These are phyloP conservation scores for Paraescarpia echinospica DNA, from an alignment of 1,140 invertebrate genomes.

Conservation along the genomic window DNA sequence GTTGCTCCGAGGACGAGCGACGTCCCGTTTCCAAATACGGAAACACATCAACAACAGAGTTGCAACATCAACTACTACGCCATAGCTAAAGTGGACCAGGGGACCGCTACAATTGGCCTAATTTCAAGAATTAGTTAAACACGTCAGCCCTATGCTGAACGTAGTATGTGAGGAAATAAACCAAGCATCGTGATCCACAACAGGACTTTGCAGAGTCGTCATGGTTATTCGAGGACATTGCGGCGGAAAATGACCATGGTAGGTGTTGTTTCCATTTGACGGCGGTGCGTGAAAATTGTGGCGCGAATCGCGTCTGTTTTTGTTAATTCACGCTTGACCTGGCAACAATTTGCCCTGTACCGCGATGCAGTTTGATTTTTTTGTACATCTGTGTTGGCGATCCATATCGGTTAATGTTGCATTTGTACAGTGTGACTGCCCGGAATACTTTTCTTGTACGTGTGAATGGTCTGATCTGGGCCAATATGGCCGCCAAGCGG, in stretches of 20 bases:
- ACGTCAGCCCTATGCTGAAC: neutral
- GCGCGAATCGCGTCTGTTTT: neutral
- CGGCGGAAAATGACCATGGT: neutral
- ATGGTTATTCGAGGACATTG: slow-evolving; percentile 5
- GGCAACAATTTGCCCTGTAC: neutral
- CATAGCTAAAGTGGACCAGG: slow-evolving; percentile 3
- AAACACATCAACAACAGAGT: neutral
- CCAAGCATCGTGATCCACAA: neutral
- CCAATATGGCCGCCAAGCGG: neutral
- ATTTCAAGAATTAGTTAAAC: slow-evolving; percentile 2
- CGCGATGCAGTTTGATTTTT: neutral
- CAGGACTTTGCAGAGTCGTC: neutral
- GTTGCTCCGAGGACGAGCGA: neutral
- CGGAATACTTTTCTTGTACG: neutral
- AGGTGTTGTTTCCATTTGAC: neutral
- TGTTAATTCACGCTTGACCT: neutral
- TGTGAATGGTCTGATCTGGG: neutral
- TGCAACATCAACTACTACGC: slow-evolving; percentile 4
- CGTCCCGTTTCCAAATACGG: slow-evolving; percentile 3
- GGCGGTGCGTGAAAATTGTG: slow-evolving; percentile 3
- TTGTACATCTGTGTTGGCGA: neutral
- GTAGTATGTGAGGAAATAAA: neutral
- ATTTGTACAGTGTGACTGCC: neutral
- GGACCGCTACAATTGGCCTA: slow-evolving; percentile 3
- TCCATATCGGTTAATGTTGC: neutral